Base-by-base conservation (phyloP, 1,140 invertebrate genomes). In the Alviniconcha marisindica region DNA sequence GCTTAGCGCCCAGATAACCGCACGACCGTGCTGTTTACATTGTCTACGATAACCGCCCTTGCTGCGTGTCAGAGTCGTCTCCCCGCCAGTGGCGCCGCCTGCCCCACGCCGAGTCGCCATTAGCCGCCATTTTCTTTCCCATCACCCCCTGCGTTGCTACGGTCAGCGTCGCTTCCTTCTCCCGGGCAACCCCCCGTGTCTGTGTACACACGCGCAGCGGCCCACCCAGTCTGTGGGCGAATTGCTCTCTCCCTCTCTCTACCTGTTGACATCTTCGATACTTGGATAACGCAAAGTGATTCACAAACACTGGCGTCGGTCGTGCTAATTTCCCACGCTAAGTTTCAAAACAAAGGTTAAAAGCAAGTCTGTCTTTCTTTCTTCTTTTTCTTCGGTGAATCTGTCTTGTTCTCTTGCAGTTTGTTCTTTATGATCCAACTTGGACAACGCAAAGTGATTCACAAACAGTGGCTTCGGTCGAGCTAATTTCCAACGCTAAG, bases 61-160 rank as follows among this genome's bases (percentile, higher is more conserved):
- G 71, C 71, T 40, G 42, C 71, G 36, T 74, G 71, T 74, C 71
- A 42, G 71, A 5, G 15, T 42, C n/a, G n/a, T n/a, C 66, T 71
- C 28, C 66, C 33, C 33, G 71, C 71, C 5, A 42, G 71, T 42
- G 40, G 38, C n/a, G 71, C 24, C 21, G 14, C 42, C 38, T n/a
- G 42, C 71, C 71, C 71, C 71, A 0, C 38, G 38, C 71, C 0
- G 71, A 40, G 71, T 42, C 21, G 71, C 71, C 42, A 74, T 74
- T 74, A 74, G 71, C 18, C 10, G 40, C 71, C 71, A 74, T 74
- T 74, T 74, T 74, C 71, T 74, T 74, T 74, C 71, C 71, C 71
- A 42, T 73, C 71, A 74, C 18, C 71, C 71, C 60, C 60, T 1
- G 71, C 71, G 18, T 24, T 12, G 18, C 7, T 10, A n/a, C 71